phyloP scores from a whole-genome alignment of 2,113 vertebrate genomes.

The Nerophis ophidion region DNA sequence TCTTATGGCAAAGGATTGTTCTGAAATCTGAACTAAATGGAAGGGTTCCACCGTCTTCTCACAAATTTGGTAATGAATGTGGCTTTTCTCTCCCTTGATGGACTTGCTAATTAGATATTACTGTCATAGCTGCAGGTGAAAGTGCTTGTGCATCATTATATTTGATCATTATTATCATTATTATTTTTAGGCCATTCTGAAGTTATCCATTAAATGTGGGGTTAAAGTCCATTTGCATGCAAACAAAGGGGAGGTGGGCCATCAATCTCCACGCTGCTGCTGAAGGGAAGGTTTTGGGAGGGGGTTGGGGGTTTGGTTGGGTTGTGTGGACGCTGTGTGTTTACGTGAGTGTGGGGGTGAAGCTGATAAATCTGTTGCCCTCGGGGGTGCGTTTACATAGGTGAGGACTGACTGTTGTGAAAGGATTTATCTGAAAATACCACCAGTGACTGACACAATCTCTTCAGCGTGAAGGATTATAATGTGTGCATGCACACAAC shows the following conservation, averaged over 20 bases:
- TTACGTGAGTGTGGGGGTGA: conserved; percentile 18
- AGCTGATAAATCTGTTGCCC: conserved; percentile 75
- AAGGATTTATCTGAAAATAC: conserved; percentile 72
- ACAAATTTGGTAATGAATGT: conserved; percentile 11
- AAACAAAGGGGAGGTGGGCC: conserved; percentile 71
- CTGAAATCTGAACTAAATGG: too few species aligned
- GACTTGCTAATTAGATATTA: conserved; percentile 3
- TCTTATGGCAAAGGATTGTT: too few species aligned
- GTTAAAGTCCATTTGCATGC: conserved; percentile 78
- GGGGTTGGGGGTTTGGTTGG: conserved; percentile 43
- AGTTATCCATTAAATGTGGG: conserved; percentile 73
- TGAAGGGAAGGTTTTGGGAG: conserved; percentile 38
- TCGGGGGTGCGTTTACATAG: conserved; percentile 75
- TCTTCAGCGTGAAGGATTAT: too few species aligned
- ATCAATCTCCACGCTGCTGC: conserved; percentile 64
- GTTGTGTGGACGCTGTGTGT: conserved; percentile 2
- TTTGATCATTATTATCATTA: too few species aligned
- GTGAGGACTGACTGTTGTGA: conserved; percentile 72
- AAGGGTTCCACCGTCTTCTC: too few species aligned
- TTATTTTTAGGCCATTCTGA: conserved; percentile 68
- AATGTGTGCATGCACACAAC: not conserved
- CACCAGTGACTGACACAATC: conserved; percentile 28
- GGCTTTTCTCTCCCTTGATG: not conserved
- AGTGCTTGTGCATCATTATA: conserved; percentile 22
- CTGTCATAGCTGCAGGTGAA: conserved; percentile 7